A percentile compares a stretch with the other conserved stretches of the same genome.
Evolutionary conservation across 2,113 vertebrate species (phyloP).

Genomic region (Nannospalax galili): DNA sequence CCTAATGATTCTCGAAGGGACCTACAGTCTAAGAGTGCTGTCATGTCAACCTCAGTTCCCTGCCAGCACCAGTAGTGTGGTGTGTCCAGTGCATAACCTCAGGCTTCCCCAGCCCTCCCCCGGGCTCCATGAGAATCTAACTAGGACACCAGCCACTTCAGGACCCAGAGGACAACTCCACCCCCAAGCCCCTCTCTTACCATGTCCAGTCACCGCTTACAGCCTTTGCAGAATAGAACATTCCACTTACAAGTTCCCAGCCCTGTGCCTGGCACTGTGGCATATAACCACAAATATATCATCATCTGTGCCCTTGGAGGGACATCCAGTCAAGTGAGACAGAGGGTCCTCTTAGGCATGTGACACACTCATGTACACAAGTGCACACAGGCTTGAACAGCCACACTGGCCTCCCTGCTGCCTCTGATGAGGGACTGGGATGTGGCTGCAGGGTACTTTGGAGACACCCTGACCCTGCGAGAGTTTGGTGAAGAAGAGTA

Average conservation of each 20-base stretch:
- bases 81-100: background rate
- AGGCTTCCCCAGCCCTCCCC: background rate
- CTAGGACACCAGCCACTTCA: background rate
- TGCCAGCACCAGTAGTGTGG: background rate
- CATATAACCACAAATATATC: background rate
- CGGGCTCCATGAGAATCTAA: background rate
- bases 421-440: background rate
- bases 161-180: background rate
- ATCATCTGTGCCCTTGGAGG: background rate
- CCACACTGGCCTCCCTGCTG: background rate
- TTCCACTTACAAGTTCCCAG: background rate
- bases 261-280: background rate
- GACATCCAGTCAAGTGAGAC: background rate
- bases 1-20: background rate
- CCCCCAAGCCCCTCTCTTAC: background rate
- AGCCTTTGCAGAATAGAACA: background rate
- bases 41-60: background rate
- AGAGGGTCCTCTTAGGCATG: background rate
- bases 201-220: background rate
- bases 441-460: no score
- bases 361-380: background rate
- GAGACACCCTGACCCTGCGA: background rate
- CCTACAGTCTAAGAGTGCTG: background rate
- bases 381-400: no score
- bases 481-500: background rate